Percentiles rank a stretch among this genome's conserved stretches.
These are phyloP conservation scores for Panurus biarmicus DNA, from an alignment of 2,113 vertebrate species.

Conservation along the genomic window DNA sequence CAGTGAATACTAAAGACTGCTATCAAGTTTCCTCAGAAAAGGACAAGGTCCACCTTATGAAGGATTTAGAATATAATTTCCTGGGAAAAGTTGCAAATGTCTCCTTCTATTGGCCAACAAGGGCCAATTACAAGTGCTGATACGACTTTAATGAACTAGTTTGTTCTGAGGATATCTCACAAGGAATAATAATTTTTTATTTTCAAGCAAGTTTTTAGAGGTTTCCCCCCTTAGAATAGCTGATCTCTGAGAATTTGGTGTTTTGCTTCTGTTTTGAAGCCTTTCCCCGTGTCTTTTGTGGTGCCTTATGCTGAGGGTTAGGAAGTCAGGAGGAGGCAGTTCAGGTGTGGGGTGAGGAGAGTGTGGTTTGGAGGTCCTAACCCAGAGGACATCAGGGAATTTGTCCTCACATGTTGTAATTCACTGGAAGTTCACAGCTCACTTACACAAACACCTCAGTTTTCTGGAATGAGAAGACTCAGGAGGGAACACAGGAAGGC, in stretches of 20 bases:
- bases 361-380: neutral
- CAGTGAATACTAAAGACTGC: constrained; percentile 98
- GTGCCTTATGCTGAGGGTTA: neutral
- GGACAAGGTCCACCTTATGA: constrained; percentile 83
- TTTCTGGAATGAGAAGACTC: neutral
- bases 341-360: neutral
- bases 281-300: neutral
- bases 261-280: neutral
- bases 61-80: constrained; percentile 82
- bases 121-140: constrained; percentile 42
- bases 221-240: neutral
- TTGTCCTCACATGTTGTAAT: neutral
- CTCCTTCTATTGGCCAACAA: constrained; percentile 58
- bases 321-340: neutral
- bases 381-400: neutral
- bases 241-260: neutral
- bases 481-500: neutral
- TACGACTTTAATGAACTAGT: constrained; percentile 73
- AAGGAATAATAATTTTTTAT: constrained; percentile 49
- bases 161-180: constrained; percentile 72
- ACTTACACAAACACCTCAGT: neutral
- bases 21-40: constrained; percentile 88
- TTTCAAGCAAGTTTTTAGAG: neutral
- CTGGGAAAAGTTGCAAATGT: constrained; percentile 79
- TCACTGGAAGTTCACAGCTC: neutral